A percentile compares a stretch with the other conserved stretches of the same genome.
phyloP scores from a whole-genome alignment of 2,888 invertebrate species.

The Stramonita haemastoma region DNA sequence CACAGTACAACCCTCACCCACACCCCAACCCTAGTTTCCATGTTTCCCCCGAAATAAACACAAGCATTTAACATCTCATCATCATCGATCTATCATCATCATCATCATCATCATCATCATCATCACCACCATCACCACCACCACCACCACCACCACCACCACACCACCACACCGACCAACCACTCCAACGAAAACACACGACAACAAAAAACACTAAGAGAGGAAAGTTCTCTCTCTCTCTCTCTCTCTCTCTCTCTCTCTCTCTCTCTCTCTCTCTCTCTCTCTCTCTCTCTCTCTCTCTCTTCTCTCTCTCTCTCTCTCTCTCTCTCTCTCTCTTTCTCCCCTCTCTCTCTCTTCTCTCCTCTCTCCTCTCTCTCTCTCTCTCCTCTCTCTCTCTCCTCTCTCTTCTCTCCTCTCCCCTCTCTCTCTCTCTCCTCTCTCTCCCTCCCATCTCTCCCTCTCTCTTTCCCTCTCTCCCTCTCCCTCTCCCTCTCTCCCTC shows the following conservation, averaged over 20 bases:
- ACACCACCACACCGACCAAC: no score
- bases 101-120: no score
- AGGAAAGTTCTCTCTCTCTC: not conserved
- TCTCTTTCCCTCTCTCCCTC: not conserved
- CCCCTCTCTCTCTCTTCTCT: not conserved
- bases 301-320: not conserved
- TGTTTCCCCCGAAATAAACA: no score
- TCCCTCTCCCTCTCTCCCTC: not conserved
- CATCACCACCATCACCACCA: no score
- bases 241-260: slow-evolving; percentile 14
- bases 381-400: not conserved
- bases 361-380: not conserved
- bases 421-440: not conserved
- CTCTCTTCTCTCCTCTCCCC: not conserved
- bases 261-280: slow-evolving; percentile 6
- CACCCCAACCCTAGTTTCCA: no score
- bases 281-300: not conserved
- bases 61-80: no score
- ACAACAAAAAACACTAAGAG: no score
- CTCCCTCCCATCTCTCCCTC: not conserved
- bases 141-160: no score
- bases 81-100: no score
- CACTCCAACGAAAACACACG: no score
- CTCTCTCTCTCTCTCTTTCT: not conserved
- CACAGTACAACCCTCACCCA: no score